These are phyloP conservation scores for Cyprinus carpio DNA, from an alignment of 2,113 vertebrate genomes.

Conservation along the genomic window DNA sequence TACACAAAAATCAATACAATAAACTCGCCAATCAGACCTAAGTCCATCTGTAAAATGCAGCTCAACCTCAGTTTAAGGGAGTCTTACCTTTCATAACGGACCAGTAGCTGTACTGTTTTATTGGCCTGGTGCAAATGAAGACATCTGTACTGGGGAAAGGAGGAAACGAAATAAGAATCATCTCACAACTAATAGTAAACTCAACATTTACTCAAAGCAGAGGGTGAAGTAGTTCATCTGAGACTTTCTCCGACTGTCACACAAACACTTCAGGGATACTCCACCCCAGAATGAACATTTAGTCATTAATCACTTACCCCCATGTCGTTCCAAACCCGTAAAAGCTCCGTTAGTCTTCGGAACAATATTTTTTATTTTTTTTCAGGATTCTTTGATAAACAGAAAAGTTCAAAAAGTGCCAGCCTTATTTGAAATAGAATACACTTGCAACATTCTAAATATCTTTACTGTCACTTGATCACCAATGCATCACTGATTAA, in stretches of 20 bases:
- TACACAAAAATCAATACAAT: not conserved
- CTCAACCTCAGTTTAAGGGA: not conserved
- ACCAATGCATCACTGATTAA: not conserved
- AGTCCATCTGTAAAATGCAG: not conserved
- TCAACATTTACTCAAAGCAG: no score
- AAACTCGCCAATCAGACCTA: not conserved
- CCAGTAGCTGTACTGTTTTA: constrained; percentile 88
- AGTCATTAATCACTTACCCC: no score
- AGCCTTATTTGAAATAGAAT: not conserved
- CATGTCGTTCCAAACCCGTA: no score
- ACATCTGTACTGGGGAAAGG: no score
- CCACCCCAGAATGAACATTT: no score
- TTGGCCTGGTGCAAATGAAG: no score
- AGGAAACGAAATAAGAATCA: no score
- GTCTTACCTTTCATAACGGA: constrained; percentile 88
- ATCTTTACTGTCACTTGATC: not conserved
- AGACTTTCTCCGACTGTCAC: no score
- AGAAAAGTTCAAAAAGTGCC: not conserved
- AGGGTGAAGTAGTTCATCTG: no score
- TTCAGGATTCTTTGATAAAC: not conserved
- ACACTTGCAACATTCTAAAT: not conserved
- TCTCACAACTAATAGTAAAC: no score
- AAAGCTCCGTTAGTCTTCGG: no score
- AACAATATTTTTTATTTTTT: not conserved
- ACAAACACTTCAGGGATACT: no score